Percentiles rank a stretch among this genome's conserved stretches.
Evolutionary conservation across 2,113 vertebrate genomes (phyloP).

Genomic region (Dicentrarchus labrax): DNA sequence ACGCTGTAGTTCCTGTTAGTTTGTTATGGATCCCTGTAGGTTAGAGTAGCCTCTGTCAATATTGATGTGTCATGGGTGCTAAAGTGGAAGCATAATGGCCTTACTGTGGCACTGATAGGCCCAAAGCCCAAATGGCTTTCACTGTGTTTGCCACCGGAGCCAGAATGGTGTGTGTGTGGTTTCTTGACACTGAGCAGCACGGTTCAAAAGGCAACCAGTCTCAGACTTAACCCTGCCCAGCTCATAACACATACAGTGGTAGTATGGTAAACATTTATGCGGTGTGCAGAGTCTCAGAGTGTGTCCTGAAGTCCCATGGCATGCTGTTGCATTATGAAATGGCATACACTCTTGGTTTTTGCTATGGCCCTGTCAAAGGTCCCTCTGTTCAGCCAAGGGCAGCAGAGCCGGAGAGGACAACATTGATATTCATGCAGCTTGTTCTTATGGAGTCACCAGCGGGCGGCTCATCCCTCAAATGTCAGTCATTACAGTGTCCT

Average conservation of each 20-base stretch:
- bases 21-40: conserved; percentile 38
- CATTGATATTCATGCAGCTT: conserved; percentile 68
- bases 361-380: conserved; percentile 59
- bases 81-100: conserved; percentile 63
- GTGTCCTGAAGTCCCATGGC: conserved; percentile 39
- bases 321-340: conserved; percentile 57
- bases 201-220: conserved; percentile 42
- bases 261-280: conserved; percentile 59
- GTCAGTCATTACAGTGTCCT: conserved; percentile 64
- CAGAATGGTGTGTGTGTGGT: conserved; percentile 43
- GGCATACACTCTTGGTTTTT: conserved; percentile 27
- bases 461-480: conserved; percentile 58
- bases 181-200: conserved; percentile 52
- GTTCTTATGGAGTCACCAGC: conserved; percentile 47
- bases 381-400: conserved; percentile 60
- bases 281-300: conserved; percentile 33
- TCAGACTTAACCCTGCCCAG: conserved; percentile 23
- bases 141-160: conserved; percentile 57
- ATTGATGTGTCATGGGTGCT: conserved; percentile 26
- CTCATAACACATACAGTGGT: conserved; percentile 50
- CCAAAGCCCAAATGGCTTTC: conserved; percentile 56
- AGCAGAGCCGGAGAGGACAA: conserved; percentile 52
- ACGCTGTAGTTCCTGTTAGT: conserved; percentile 9
- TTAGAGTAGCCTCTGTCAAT: not conserved
- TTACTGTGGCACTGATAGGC: conserved; percentile 72